Evolutionary conservation across 92 coral and sea anemone genomes (phyloP), one percentile per base, ranked within the genome.

Genomic region (Palythoa grandis): DNA sequence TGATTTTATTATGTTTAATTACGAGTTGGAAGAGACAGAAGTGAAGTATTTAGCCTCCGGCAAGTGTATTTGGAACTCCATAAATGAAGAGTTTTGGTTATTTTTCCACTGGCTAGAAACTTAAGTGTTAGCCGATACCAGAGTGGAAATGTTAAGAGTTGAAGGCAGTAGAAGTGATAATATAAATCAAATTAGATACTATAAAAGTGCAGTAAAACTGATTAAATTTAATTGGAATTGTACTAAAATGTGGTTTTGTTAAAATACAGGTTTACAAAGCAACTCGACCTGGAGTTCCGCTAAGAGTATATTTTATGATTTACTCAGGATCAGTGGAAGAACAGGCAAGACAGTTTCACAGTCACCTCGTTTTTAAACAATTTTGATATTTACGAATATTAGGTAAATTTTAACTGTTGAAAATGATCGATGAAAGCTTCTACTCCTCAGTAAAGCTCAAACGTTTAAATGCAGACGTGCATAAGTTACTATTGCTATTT

Each of bases 311-410:
- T 85, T 97, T 97, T 78, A 91, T 97, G 90, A 93, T 97, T 38
- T 97, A 97, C 83, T 88, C 98, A 2, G 98, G 99, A 50, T 97
- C 99, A 5, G 99, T 97, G 11, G 99, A 97, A 70, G 99, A 97
- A 69, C 99, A 97, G 92, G 99, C 92, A 91, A 14, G 76, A 37
- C 16, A 25, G 7, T 22, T 48, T 48, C 20, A 0, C n/a, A n/a
- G 5, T 15, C 6, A 25, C 50, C 23, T 57, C 40, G 25, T 61
- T 61, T 61, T n/a, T 16, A 19, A 63, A 19, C 11, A 63, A 6
- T 8, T n/a, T 63, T 10, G 0, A 13, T 56, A 56, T 8, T 8
- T 5, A 43, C 7, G 9, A 43, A 43, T 5, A 43, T 43, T 43
- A 43, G 0, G 50, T 1, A 43, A 43, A 43, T 43, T 43, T 63